Evolutionary conservation across 2,113 vertebrate genomes (phyloP), one percentile per base, ranked within the genome.

Genomic region (Callocephalon fimbriatum): DNA sequence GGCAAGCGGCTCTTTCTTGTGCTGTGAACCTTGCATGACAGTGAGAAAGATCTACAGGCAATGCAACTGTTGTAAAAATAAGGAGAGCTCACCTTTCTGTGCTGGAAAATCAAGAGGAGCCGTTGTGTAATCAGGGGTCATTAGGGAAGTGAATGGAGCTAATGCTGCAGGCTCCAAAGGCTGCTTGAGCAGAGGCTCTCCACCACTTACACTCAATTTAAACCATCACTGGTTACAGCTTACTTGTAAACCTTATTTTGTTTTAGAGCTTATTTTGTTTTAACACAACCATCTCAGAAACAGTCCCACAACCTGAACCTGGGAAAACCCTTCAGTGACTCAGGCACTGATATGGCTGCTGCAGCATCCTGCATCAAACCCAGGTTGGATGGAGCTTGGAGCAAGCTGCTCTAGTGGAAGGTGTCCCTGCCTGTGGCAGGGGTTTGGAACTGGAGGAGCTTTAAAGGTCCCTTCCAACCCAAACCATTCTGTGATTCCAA

Each of bases 61-160:
- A 15, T 2, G 8, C 16, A 48, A 18, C 38, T 15, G 13, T 5
- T 78, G 17, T 40, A 48, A 81, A 78, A 71, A 27, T 4, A 66
- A 35, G 48, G 31, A 20, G 35, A 51, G 21, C 44, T 38, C 59
- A 66, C 7, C 48, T 62, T 45, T 81, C 50, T 7, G 16, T 15
- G 51, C 42, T 51, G 48, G 90, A 26, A 80, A 75, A 37, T 31
- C 53, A 65, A 53, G 59, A 38, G 15, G 2, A 89, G 23, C 20
- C 0, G 0, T 54, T 12, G 27, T 12, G 1, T 7, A 7, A 37
- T 17, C 51, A 7, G 23, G 10, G 40, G 5, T 15, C 27, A 3
- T 31, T 25, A 38, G 40, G 38, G 67, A 76, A 35, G 14, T 1
- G 22, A 54, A 8, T 0, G 20, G 66, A 67, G 71, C 21, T 45